Conservation (phyloP, 2,888 invertebrate species). For the Seira musarum region DNA sequence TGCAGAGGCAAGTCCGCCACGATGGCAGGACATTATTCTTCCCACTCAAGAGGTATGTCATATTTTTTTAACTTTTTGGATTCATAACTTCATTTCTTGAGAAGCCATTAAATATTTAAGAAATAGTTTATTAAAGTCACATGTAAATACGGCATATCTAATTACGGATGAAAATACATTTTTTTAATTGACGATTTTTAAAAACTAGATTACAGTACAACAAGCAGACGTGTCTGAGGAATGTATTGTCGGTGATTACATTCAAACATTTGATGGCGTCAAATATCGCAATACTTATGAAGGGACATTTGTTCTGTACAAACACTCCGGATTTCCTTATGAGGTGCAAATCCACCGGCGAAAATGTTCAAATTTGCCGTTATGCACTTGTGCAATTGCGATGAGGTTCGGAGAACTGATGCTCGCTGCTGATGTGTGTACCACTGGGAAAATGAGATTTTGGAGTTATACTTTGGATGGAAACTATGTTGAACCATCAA, state of each 20-base stretch:
- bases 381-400: conserved; percentile 68
- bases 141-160: too few species aligned
- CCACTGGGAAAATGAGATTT: conserved; percentile 66
- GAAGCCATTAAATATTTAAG: too few species aligned
- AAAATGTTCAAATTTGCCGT: conserved; percentile 63
- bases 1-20: conserved; percentile 66
- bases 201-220: conserved; percentile 66
- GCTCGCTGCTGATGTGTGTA: conserved; percentile 67
- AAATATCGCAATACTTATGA: conserved; percentile 66
- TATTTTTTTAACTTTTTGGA: too few species aligned
- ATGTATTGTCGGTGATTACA: conserved; percentile 65
- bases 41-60: conserved; percentile 66
- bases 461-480: conserved; percentile 69
- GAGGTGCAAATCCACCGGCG: conserved; percentile 69
- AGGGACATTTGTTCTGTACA: conserved; percentile 70
- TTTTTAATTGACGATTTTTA: too few species aligned
- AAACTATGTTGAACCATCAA: conserved; percentile 66
- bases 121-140: too few species aligned
- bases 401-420: conserved; percentile 68
- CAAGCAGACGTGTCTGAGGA: conserved; percentile 68
- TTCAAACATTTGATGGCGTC: conserved; percentile 70
- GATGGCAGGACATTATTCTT: conserved; percentile 66
- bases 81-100: too few species aligned
- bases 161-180: too few species aligned
- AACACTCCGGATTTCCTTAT: conserved; percentile 68